Percentiles rank a stretch among this genome's conserved stretches.
Evolutionary conservation across 2,888 invertebrate species (phyloP).

Genomic region (Catocala sponsa): DNA sequence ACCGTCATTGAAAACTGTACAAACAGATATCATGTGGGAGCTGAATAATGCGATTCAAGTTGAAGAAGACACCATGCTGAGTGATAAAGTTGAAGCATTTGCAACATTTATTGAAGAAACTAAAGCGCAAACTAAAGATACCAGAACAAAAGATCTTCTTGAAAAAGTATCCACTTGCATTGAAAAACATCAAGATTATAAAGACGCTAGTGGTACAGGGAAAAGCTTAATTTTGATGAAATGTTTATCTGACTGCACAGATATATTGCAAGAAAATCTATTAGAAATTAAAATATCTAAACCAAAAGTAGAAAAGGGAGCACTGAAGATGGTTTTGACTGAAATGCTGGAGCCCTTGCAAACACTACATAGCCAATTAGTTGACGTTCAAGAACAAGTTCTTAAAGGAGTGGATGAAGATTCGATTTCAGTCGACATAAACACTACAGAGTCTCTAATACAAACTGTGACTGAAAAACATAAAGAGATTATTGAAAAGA

Average conservation of each 20-base stretch:
- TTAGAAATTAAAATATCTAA: conserved; percentile 40
- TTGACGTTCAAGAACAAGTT: conserved; percentile 70
- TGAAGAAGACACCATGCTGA: conserved; percentile 47
- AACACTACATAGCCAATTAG: conserved; percentile 69
- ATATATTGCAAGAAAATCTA: conserved; percentile 61
- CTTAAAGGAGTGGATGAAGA: conserved; percentile 65
- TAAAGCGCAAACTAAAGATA: conserved; percentile 40
- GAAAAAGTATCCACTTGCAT: conserved; percentile 60
- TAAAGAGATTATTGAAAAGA: conserved; percentile 70
- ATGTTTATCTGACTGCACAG: conserved; percentile 74
- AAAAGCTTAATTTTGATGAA: conserved; percentile 72
- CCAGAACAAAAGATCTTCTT: conserved; percentile 48
- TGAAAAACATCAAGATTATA: conserved; percentile 68
- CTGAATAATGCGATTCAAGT: conserved; percentile 42
- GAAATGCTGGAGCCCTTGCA: conserved; percentile 74
- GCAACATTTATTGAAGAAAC: conserved; percentile 49
- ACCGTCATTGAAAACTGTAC: conserved; percentile 52
- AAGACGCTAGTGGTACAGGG: conserved; percentile 66
- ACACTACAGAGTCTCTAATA: conserved; percentile 72
- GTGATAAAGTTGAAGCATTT: conserved; percentile 59
- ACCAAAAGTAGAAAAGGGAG: conserved; percentile 53
- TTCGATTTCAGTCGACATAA: conserved; percentile 66
- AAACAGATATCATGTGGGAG: conserved; percentile 57
- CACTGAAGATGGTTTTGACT: conserved; percentile 61
- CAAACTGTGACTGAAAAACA: conserved; percentile 73